These are phyloP conservation scores for Etia nguti DNA, from an alignment of 2,113 vertebrate species.

Conservation along the genomic window DNA sequence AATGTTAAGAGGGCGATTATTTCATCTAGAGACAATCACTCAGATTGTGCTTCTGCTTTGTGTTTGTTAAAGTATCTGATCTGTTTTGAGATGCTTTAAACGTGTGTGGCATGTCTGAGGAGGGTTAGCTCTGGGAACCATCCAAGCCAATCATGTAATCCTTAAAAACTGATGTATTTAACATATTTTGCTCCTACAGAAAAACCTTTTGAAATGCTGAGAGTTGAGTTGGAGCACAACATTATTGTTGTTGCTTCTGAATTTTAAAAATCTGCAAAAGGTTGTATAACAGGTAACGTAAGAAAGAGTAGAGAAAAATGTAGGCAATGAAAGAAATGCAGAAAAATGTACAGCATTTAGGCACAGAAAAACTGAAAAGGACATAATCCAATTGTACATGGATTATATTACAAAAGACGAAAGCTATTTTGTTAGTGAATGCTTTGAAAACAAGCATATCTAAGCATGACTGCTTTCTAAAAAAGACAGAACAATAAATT, in stretches of 20 bases:
- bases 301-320: slow-evolving; percentile 36
- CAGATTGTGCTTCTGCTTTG: slow-evolving; percentile 63
- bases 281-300: slow-evolving; percentile 45
- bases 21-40: slow-evolving; percentile 78
- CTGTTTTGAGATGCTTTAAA: neutral
- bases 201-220: slow-evolving; percentile 60
- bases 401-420: slow-evolving; percentile 40
- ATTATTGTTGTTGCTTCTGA: slow-evolving; percentile 38
- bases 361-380: slow-evolving; percentile 75
- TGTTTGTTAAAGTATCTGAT: slow-evolving; percentile 32
- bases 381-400: slow-evolving; percentile 21
- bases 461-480: neutral
- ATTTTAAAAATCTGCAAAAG: slow-evolving; percentile 61
- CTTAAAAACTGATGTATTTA: slow-evolving; percentile 75
- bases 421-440: slow-evolving; percentile 29
- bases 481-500: slow-evolving; percentile 15
- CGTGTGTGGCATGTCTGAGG: slow-evolving; percentile 3
- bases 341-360: slow-evolving; percentile 78
- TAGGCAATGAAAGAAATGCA: slow-evolving; percentile 39
- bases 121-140: slow-evolving; percentile 33
- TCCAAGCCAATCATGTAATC: slow-evolving; percentile 19
- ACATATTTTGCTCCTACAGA: slow-evolving; percentile 82
- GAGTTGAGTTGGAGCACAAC: slow-evolving; percentile 43
- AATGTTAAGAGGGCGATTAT: slow-evolving; percentile 78
- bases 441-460: slow-evolving; percentile 26